Conservation (phyloP, 2,888 invertebrate genomes). For the Drosophila quinaria region DNA sequence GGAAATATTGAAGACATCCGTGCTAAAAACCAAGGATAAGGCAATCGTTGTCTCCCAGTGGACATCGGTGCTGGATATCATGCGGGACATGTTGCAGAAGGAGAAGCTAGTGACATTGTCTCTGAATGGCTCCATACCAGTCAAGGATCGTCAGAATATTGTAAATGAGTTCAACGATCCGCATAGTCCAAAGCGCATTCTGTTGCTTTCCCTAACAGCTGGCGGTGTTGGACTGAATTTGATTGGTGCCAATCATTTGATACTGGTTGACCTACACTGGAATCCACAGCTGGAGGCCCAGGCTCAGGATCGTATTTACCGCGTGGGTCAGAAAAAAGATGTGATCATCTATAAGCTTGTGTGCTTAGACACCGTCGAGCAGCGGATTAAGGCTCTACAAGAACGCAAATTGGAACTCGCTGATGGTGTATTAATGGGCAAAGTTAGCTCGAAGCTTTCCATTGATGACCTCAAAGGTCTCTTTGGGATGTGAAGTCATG, state of each 20-base stretch:
- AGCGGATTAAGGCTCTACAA: conserved; percentile 93
- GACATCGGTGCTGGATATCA: conserved; percentile 92
- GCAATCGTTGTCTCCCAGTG: conserved; percentile 97
- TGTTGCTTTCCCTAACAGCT: conserved; percentile 95
- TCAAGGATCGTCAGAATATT: conserved; percentile 90
- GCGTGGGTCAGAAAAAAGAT: conserved; percentile 94
- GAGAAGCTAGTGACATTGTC: conserved; percentile 87
- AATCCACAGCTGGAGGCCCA: conserved; percentile 98
- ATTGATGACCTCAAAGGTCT: conserved; percentile 92
- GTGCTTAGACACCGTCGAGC: conserved; percentile 94
- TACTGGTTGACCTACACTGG: conserved; percentile 97
- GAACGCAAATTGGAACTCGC: conserved; percentile 93
- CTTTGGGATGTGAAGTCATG: conserved; percentile 87
- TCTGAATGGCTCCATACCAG: conserved; percentile 92
- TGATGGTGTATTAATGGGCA: conserved; percentile 90
- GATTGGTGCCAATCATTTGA: conserved; percentile 95
- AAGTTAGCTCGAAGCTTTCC: conserved; percentile 90
- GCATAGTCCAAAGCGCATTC: conserved; percentile 87
- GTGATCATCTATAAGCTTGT: conserved; percentile 95
- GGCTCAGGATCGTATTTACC: conserved; percentile 97
- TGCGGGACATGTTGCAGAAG: conserved; percentile 88
- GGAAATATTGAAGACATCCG: conserved; percentile 87
- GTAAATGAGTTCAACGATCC: conserved; percentile 91
- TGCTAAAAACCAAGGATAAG: conserved; percentile 88
- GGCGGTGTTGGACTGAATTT: conserved; percentile 99